Evolutionary conservation across 2,113 vertebrate genomes (phyloP).

Genomic region (Tachycineta bicolor): DNA sequence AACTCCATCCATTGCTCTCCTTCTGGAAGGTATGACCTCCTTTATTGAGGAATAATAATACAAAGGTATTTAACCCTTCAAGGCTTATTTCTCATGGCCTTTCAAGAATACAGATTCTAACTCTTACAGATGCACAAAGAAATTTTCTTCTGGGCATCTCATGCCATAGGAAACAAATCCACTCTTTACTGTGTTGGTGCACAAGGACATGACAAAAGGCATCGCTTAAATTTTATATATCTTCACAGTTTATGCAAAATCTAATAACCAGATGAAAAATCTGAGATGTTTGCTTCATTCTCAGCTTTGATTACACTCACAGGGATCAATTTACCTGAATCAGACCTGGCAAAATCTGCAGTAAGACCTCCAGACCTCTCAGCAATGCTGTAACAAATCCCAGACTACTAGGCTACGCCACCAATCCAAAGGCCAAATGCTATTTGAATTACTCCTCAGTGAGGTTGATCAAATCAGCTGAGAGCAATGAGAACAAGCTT

Average conservation of each 20-base stretch:
- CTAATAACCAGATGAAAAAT: neutral
- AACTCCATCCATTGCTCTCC: neutral
- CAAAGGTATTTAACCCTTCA: neutral
- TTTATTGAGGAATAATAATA: neutral
- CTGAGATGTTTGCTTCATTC: neutral
- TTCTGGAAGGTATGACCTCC: neutral
- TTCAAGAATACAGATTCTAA: neutral
- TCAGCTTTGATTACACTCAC: neutral
- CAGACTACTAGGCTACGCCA: neutral
- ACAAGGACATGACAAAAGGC: neutral
- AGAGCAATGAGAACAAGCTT: neutral
- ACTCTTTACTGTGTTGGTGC: neutral
- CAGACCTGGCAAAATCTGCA: neutral
- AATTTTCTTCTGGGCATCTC: neutral
- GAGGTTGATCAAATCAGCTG: neutral
- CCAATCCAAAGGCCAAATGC: neutral
- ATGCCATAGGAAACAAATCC: neutral
- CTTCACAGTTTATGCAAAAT: neutral
- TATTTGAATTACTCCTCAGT: neutral
- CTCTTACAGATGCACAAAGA: neutral
- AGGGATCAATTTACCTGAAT: neutral
- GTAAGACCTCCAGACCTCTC: neutral
- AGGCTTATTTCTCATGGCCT: neutral
- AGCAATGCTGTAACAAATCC: neutral
- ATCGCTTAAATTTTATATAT: neutral